These are phyloP conservation scores for Hecatera dysodea DNA, from an alignment of 2,888 invertebrate species.

Conservation along the genomic window DNA sequence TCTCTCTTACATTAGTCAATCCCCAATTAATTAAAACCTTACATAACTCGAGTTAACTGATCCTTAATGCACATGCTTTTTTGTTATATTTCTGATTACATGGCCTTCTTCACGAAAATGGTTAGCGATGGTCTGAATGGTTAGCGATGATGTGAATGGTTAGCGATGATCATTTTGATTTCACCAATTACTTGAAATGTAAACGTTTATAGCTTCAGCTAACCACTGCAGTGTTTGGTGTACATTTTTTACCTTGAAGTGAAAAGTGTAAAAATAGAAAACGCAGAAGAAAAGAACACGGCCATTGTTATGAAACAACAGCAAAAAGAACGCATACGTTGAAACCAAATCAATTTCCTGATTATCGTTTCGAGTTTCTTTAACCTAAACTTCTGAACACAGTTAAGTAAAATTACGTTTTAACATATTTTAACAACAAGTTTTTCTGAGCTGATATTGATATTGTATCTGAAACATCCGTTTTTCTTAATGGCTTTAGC, in stretches of 20 bases:
- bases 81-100: background rate
- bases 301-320: slow-evolving; percentile 73
- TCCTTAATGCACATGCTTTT: background rate
- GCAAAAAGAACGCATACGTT: slow-evolving; percentile 64
- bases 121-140: no score
- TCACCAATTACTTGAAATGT: background rate
- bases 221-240: slow-evolving; percentile 23
- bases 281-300: slow-evolving; percentile 67
- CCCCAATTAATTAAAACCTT: no score
- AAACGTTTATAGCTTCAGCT: slow-evolving; percentile 16
- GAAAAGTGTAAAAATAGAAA: slow-evolving; percentile 69
- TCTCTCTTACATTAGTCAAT: no score
- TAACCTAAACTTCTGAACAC: slow-evolving; percentile 27
- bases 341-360: slow-evolving; percentile 66
- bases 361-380: slow-evolving; percentile 28
- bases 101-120: background rate
- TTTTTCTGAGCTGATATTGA: no score
- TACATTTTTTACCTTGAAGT: slow-evolving; percentile 39
- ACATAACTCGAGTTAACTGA: background rate
- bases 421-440: background rate
- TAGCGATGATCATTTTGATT: no score
- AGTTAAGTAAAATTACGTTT: background rate
- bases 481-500: background rate
- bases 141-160: no score
- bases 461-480: no score